phyloP scores from a whole-genome alignment of 1,140 invertebrate genomes.

The Aphelinus certus region DNA sequence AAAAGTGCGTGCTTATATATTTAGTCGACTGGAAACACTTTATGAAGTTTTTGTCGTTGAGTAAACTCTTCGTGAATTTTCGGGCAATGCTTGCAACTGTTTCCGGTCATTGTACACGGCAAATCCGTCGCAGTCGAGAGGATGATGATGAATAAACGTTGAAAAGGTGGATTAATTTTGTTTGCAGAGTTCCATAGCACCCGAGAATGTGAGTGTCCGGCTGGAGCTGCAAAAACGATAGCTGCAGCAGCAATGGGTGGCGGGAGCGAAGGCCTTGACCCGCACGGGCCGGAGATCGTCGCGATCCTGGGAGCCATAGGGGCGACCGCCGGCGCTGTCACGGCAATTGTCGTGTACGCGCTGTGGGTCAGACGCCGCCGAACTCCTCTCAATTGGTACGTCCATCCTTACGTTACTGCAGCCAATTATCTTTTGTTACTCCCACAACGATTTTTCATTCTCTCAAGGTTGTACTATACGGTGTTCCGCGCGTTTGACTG shows the following conservation, averaged over 20 bases:
- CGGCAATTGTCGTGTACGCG: constrained; percentile 53
- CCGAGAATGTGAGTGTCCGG: no score
- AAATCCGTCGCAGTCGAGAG: background rate
- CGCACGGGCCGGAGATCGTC: constrained; percentile 50
- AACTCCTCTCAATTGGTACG: constrained; percentile 53
- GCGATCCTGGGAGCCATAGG: constrained; percentile 53
- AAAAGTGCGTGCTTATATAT: no score
- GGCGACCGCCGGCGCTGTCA: constrained; percentile 55
- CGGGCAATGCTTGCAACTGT: background rate
- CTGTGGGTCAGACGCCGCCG: constrained; percentile 50
- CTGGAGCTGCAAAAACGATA: background rate
- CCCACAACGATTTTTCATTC: no score
- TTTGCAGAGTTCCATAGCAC: background rate
- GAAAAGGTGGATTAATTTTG: background rate
- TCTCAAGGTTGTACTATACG: no score
- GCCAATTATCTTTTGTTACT: no score
- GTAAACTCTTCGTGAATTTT: no score
- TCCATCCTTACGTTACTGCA: background rate
- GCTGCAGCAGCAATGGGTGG: constrained; percentile 4
- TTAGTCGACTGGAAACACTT: no score
- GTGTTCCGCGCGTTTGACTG: no score
- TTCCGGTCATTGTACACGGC: background rate
- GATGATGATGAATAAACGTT: background rate
- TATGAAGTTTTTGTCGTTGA: no score
- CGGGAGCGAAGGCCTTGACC: constrained; percentile 44